A percentile compares a stretch with the other conserved stretches of the same genome.
Evolutionary conservation across 2,113 vertebrate species (phyloP).

Genomic region (Helogale parvula): DNA sequence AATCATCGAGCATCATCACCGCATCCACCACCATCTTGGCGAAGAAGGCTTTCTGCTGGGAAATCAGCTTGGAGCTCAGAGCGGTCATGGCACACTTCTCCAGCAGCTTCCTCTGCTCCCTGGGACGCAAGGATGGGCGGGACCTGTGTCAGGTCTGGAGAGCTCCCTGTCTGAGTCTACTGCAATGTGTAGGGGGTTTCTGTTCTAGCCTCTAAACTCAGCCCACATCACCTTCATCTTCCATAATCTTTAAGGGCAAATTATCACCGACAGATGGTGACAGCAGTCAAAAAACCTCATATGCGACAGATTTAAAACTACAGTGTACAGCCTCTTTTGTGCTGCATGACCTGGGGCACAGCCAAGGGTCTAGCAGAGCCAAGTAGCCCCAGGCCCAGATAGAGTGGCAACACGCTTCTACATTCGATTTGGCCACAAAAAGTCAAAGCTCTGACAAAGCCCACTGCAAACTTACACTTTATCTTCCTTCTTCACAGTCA

Average conservation of each 20-base stretch:
- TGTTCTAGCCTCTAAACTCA: not conserved
- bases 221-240: not conserved
- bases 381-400: not conserved
- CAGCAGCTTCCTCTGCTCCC: slow-evolving; percentile 93
- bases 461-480: slow-evolving; percentile 89
- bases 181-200: not conserved
- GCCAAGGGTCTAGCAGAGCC: not conserved
- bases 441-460: not conserved
- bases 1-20: slow-evolving; percentile 94
- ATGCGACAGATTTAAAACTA: slow-evolving; percentile 16
- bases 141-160: not conserved
- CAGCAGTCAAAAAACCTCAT: not conserved
- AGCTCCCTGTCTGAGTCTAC: not conserved
- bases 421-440: not conserved
- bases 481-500: slow-evolving; percentile 94
- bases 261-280: slow-evolving; percentile 28
- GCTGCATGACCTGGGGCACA: not conserved
- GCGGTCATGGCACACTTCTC: slow-evolving; percentile 97
- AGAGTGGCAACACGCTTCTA: not conserved
- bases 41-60: slow-evolving; percentile 95
- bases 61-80: slow-evolving; percentile 97
- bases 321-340: not conserved
- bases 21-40: slow-evolving; percentile 98
- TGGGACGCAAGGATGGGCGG: slow-evolving; percentile 68
- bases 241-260: not conserved